phyloP scores from a whole-genome alignment of 2,113 vertebrate genomes.

The Pseudopipra pipra region DNA sequence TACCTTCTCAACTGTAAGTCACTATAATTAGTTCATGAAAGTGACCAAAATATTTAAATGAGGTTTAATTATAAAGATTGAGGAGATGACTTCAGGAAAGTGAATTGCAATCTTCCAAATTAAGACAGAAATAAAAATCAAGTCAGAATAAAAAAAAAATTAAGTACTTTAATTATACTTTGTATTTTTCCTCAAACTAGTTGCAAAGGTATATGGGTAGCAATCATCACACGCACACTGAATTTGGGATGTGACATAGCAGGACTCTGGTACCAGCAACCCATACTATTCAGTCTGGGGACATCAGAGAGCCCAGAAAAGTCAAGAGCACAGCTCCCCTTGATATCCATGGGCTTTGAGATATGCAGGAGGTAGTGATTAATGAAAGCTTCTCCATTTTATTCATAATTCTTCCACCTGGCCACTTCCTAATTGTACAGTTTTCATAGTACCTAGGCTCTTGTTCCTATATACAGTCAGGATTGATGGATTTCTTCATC shows the following conservation, averaged over 20 bases:
- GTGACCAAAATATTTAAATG: slow-evolving; percentile 48
- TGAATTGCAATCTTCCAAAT: not conserved
- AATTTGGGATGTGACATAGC: not conserved
- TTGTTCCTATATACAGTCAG: not conserved
- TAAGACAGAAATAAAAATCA: slow-evolving; percentile 4
- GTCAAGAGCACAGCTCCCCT: not conserved
- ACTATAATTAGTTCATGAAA: slow-evolving; percentile 30
- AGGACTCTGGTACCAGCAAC: not conserved
- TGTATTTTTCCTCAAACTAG: not conserved
- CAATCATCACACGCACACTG: not conserved
- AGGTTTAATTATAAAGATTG: slow-evolving; percentile 31
- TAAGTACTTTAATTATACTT: not conserved
- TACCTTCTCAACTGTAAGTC: not conserved
- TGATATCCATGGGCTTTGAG: not conserved
- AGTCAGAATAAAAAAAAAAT: not conserved
- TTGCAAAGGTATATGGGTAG: not conserved
- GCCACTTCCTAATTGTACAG: not conserved
- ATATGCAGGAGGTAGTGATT: not conserved
- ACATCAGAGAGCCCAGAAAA: not conserved
- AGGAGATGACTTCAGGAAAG: not conserved
- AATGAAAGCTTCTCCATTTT: not conserved
- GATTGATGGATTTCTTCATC: slow-evolving; percentile 16
- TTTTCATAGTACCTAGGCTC: not conserved
- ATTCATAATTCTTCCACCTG: not conserved
- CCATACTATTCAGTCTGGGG: not conserved